Conservation (phyloP, 1,140 invertebrate species). For the Vanessa atalanta region DNA sequence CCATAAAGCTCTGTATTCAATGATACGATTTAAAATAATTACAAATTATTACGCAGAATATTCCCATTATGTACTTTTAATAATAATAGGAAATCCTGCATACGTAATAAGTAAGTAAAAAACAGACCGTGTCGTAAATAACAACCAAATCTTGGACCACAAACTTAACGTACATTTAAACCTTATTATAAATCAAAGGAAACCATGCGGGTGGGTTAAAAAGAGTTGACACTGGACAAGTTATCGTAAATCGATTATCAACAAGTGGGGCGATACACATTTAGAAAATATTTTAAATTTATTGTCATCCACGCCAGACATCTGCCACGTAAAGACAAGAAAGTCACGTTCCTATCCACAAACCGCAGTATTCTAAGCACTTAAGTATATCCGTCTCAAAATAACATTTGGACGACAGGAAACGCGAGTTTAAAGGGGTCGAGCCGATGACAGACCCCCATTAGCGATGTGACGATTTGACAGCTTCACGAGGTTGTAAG, state of each 20-base stretch:
- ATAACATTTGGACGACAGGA: slow-evolving; percentile 68
- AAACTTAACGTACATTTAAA: too few relatives aligned
- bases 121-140: too few relatives aligned
- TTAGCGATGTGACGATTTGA: slow-evolving; percentile 73
- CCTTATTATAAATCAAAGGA: background rate
- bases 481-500: slow-evolving; percentile 59
- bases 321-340: slow-evolving; percentile 31
- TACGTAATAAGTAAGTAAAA: too few relatives aligned
- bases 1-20: too few relatives aligned
- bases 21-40: too few relatives aligned
- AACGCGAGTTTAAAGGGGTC: slow-evolving; percentile 73
- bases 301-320: slow-evolving; percentile 34
- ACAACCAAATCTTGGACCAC: too few relatives aligned
- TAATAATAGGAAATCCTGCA: too few relatives aligned
- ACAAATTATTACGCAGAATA: too few relatives aligned
- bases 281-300: slow-evolving; percentile 20
- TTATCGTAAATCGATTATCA: slow-evolving; percentile 32
- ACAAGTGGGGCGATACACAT: slow-evolving; percentile 11
- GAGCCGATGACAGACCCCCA: slow-evolving; percentile 69
- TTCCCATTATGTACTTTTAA: too few relatives aligned
- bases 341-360: slow-evolving; percentile 30
- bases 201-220: slow-evolving; percentile 39
- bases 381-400: slow-evolving; percentile 64
- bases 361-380: slow-evolving; percentile 45
- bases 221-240: slow-evolving; percentile 9